Conservation (phyloP, 2,113 vertebrate species). For the Paratilapia polleni region DNA sequence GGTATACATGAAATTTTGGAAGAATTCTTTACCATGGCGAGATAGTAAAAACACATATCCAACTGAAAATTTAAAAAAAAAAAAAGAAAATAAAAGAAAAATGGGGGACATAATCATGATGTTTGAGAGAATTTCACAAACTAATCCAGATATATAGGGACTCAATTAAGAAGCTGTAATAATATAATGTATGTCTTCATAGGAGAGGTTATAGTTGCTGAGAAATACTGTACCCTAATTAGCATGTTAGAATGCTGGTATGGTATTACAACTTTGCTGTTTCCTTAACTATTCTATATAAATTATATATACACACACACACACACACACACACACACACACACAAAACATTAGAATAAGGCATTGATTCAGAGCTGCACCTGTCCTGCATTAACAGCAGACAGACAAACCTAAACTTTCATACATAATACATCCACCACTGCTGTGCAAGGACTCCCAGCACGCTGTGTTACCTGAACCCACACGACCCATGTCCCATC, state of each 20-base stretch:
- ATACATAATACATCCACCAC: slow-evolving; percentile 26
- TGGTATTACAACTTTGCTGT: too few species aligned
- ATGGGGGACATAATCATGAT: too few species aligned
- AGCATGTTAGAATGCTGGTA: too few species aligned
- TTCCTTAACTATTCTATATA: too few species aligned
- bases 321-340: too few species aligned
- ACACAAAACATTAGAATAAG: background rate
- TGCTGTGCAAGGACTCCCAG: background rate
- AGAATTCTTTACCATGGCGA: background rate
- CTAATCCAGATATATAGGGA: too few species aligned
- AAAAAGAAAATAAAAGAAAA: too few species aligned
- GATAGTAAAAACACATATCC: background rate
- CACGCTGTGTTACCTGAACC: slow-evolving; percentile 11
- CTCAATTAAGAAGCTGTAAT: background rate
- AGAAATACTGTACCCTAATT: too few species aligned
- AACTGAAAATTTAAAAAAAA: too few species aligned
- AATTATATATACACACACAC: too few species aligned
- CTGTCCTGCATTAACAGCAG: background rate
- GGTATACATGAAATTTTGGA: background rate
- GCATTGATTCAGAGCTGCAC: background rate
- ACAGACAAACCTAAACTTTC: background rate
- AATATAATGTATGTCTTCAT: background rate
- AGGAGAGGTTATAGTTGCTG: background rate
- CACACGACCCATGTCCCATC: background rate
- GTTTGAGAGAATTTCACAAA: too few species aligned